Base-by-base conservation (phyloP, 2,888 invertebrate genomes). In the Cheilosia pagana region DNA sequence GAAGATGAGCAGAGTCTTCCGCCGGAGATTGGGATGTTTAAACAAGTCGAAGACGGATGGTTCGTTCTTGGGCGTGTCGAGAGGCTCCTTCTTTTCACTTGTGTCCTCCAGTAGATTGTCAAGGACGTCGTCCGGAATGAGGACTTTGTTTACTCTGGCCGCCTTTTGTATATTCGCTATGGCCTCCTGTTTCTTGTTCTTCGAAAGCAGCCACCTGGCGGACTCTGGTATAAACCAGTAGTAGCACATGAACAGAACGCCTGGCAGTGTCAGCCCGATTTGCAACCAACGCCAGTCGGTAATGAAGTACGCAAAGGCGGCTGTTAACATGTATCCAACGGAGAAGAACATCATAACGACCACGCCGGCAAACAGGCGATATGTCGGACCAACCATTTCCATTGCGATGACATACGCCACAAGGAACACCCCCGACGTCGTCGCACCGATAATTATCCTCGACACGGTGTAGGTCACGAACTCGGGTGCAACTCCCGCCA, bases 221-320 rank as follows among this genome's bases (percentile, higher is more conserved):
- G 95, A 96, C 91, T 96, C 96, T 0, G 96, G 96, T 88, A 96
- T 94, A 78, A 95, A 94, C 95, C 95, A 95, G 93, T 95, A 95
- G 89, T 95, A 96, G 60, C 93, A 92, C 87, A 95, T 92, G 89
- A 95, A 95, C 6, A 94, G 88, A 10, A 95, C 87, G 19, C 95
- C 95, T 0, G 96, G 96, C 53, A 95, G 88, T 0, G 95, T 95
- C 43, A 96, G 91, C 2, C 94, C 95, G 35, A 95, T 93, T 90
- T 96, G 95, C 67, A 96, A 92, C 88, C 92, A 92, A 88, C 95
- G 93, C 96, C 96, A 96, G 87, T 95, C 93, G 53, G 93, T 92
- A 50, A 96, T 93, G 79, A 93, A 93, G 90, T 94, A 95, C 1
- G 95, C 95, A 88, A 95, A 94, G 0, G 92, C 93, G 0, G 95